These are phyloP conservation scores for Hystrix cristata DNA, from an alignment of 2,113 vertebrate species.

Conservation along the genomic window DNA sequence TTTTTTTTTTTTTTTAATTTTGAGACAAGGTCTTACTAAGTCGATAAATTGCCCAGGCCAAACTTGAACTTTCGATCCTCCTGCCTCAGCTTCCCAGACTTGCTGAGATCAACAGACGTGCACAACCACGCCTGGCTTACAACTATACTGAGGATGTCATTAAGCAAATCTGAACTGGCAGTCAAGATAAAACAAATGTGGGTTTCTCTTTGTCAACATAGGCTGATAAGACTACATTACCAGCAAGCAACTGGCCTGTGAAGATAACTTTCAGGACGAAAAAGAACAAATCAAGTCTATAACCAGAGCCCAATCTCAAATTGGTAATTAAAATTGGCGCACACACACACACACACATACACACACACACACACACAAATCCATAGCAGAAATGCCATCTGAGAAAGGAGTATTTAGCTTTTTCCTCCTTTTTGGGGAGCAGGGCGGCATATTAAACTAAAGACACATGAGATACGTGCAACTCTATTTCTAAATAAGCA, in stretches of 20 bases:
- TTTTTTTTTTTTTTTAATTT: neutral
- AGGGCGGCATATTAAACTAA: neutral
- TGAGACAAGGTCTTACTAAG: neutral
- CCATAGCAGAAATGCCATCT: neutral
- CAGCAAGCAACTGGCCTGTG: constrained; percentile 38
- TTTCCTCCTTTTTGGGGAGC: neutral
- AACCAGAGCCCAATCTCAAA: constrained; percentile 66
- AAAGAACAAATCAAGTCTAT: constrained; percentile 61
- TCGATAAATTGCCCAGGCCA: neutral
- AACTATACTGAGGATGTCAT: neutral
- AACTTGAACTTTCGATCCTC: neutral
- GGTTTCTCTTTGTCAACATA: constrained; percentile 24
- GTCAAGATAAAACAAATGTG: constrained; percentile 40
- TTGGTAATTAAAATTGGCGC: constrained; percentile 5
- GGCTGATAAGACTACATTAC: constrained; percentile 59
- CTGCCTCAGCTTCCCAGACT: neutral
- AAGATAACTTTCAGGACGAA: constrained; percentile 59
- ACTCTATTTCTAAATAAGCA: neutral
- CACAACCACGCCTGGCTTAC: neutral
- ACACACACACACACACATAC: too few relatives aligned
- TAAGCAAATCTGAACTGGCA: constrained; percentile 23
- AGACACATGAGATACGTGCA: neutral
- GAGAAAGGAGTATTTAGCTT: neutral
- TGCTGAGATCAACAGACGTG: neutral
- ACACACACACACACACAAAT: neutral